Evolutionary conservation across 2,113 vertebrate species (phyloP).

Genomic region (Vulpes vulpes): DNA sequence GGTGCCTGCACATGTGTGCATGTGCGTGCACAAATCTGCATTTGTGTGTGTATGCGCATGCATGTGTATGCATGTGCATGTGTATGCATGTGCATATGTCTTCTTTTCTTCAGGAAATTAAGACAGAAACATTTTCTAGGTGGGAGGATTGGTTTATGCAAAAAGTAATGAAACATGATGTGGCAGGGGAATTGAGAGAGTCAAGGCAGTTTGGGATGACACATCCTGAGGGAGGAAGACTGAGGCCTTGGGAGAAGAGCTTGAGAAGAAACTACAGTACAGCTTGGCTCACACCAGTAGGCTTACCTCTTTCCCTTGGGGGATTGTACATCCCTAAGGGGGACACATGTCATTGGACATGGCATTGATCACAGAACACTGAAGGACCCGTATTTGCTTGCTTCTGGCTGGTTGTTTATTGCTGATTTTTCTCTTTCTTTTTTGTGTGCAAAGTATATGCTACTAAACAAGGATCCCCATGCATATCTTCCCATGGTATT

Average conservation of each 20-base stretch:
- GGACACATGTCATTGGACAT: fast-evolving
- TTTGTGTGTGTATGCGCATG: too few species aligned
- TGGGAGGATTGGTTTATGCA: background rate
- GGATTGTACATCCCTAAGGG: fast-evolving
- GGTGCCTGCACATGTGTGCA: too few species aligned
- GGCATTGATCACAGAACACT: background rate
- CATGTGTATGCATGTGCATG: background rate
- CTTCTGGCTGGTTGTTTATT: background rate
- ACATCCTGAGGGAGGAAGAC: background rate
- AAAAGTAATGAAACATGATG: background rate
- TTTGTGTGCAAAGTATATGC: background rate
- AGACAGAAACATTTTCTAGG: constrained; percentile 29
- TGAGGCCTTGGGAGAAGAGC: background rate
- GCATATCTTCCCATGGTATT: background rate
- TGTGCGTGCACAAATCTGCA: background rate
- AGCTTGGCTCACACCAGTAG: background rate
- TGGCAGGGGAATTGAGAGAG: background rate
- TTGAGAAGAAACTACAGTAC: background rate
- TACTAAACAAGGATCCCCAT: background rate
- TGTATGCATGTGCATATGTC: background rate
- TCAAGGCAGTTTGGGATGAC: background rate
- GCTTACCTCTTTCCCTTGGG: background rate
- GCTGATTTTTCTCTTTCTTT: background rate
- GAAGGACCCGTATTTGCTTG: background rate
- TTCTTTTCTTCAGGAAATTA: constrained; percentile 1